A percentile compares a stretch with the other conserved stretches of the same genome.
Evolutionary conservation across 2,797 vertebrate species (phyloP).

Genomic region (Lycodopsis pacificus): DNA sequence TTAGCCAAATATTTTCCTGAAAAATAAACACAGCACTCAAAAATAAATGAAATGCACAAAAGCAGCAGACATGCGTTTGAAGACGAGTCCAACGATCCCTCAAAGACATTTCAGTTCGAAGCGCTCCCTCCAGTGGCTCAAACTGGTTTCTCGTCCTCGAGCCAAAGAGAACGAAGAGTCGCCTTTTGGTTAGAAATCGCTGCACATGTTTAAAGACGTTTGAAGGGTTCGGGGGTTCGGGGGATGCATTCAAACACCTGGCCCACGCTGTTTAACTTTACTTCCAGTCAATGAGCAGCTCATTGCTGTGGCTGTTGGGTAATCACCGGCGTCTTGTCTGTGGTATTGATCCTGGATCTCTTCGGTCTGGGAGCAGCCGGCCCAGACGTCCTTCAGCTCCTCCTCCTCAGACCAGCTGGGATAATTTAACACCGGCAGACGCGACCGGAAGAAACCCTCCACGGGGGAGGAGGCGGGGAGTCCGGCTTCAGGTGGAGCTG

Average conservation of each 20-base stretch:
- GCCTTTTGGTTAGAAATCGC: neutral
- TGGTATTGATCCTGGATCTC: neutral
- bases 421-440: neutral
- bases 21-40: slow-evolving; percentile 27
- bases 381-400: slow-evolving; percentile 31
- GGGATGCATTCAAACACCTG: neutral
- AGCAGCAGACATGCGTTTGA: slow-evolving; percentile 30
- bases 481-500: slow-evolving; percentile 2
- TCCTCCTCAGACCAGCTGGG: slow-evolving; percentile 34
- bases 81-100: slow-evolving; percentile 21
- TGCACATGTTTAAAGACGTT: neutral
- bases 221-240: neutral
- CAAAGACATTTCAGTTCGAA: slow-evolving; percentile 18
- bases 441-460: neutral
- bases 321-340: neutral
- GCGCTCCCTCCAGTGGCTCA: neutral
- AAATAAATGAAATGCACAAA: neutral
- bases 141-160: neutral
- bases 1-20: slow-evolving; percentile 5
- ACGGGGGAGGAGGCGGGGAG: neutral
- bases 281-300: neutral
- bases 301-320: neutral
- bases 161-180: slow-evolving; percentile 7
- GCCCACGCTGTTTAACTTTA: neutral
- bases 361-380: neutral